phyloP scores from a whole-genome alignment of 2,797 vertebrate species.

The Bufotes viridis region DNA sequence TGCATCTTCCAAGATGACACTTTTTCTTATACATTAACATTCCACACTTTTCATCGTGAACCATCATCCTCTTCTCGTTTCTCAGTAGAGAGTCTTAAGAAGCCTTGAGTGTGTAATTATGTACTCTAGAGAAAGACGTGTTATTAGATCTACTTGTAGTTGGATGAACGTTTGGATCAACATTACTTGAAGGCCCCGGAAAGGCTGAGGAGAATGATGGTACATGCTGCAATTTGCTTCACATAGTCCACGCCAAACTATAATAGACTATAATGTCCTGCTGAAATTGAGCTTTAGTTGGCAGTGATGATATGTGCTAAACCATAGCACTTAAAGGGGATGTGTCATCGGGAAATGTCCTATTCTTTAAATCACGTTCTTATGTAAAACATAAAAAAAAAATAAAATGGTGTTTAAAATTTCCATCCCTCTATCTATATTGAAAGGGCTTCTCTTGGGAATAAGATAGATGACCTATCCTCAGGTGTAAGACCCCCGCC shows the following conservation, averaged over 20 bases:
- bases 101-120: background rate
- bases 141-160: background rate
- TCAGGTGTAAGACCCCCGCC: no score
- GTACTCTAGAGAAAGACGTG: background rate
- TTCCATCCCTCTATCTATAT: no score
- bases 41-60: background rate
- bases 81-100: background rate
- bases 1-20: background rate
- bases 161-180: background rate
- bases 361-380: no score
- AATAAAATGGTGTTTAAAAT: no score
- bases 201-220: no score
- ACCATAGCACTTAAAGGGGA: no score
- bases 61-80: background rate
- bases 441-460: no score
- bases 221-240: background rate
- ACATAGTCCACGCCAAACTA: background rate
- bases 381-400: no score
- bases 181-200: background rate
- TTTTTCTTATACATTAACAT: background rate
- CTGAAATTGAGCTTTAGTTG: background rate
- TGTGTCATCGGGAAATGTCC: no score
- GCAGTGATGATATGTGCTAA: background rate
- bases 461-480: no score
- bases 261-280: background rate